Percentiles rank a stretch among this genome's conserved stretches.
Conservation (phyloP, 2,113 vertebrate species). For the Menura novaehollandiae region DNA sequence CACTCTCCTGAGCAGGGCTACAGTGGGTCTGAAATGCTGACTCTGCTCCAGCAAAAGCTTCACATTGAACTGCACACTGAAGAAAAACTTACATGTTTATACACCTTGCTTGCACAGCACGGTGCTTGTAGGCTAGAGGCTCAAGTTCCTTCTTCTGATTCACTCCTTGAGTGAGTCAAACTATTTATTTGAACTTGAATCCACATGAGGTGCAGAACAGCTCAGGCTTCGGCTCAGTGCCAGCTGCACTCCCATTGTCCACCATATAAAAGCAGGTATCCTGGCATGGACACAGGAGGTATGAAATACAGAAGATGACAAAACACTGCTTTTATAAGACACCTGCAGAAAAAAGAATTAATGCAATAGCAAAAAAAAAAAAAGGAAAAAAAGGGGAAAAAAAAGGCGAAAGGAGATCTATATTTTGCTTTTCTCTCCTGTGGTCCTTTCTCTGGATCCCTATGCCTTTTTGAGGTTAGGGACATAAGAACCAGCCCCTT, state of each 20-base stretch:
- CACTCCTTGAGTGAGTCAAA: slow-evolving; percentile 22
- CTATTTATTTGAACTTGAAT: slow-evolving; percentile 29
- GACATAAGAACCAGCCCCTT: neutral
- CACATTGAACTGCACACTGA: neutral
- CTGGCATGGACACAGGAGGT: neutral
- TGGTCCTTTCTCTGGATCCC: neutral
- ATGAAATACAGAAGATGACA: slow-evolving; percentile 10
- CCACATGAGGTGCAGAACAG: slow-evolving; percentile 8
- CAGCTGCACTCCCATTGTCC: slow-evolving; percentile 45
- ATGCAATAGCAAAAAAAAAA: neutral
- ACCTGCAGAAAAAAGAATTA: neutral
- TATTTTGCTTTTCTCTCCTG: neutral
- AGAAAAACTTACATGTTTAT: slow-evolving; percentile 16
- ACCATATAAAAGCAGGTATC: slow-evolving; percentile 31
- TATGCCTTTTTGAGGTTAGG: neutral
- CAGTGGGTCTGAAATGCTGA: rapidly evolving
- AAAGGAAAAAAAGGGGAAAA: neutral
- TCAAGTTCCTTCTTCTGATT: slow-evolving; percentile 39
- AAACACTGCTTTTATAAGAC: slow-evolving; percentile 29
- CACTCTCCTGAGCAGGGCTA: neutral
- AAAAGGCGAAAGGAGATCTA: neutral
- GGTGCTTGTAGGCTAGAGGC: slow-evolving; percentile 9
- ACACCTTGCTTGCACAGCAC: neutral
- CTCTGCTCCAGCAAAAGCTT: neutral
- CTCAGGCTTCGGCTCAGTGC: neutral